phyloP scores from a whole-genome alignment of 2,113 vertebrate genomes.

The Candoia aspera region DNA sequence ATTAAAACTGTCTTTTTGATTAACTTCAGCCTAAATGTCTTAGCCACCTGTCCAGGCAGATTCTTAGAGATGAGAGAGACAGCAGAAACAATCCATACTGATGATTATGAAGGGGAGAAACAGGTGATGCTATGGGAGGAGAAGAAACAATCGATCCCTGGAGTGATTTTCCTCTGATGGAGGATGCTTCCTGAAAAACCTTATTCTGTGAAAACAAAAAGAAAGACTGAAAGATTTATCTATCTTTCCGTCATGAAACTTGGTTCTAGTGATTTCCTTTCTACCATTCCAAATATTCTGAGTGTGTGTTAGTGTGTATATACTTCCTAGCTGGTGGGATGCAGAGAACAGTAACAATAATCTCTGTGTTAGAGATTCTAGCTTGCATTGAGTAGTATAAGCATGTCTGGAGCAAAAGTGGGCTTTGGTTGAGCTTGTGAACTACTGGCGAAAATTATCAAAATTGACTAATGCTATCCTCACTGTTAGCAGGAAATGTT shows the following conservation, averaged over 20 bases:
- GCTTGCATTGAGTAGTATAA: neutral
- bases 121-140: neutral
- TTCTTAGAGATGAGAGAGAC: slow-evolving; percentile 3
- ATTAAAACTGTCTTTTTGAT: slow-evolving; percentile 6
- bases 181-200: neutral
- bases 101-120: neutral
- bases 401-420: neutral
- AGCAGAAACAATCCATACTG: neutral
- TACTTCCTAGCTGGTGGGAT: neutral
- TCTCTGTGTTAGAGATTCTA: neutral
- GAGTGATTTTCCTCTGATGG: neutral
- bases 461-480: neutral
- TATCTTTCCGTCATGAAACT: neutral
- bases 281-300: neutral
- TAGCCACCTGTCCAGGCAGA: neutral
- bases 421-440: neutral
- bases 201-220: neutral
- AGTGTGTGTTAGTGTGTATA: neutral
- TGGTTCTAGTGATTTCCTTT: neutral
- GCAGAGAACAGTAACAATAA: neutral
- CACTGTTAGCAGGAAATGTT: neutral
- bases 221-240: neutral
- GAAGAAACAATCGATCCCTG: neutral
- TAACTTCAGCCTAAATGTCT: slow-evolving; percentile 25
- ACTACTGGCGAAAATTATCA: neutral